Base-by-base conservation (phyloP, 1,140 invertebrate species). In the Brachionus calyciflorus region DNA sequence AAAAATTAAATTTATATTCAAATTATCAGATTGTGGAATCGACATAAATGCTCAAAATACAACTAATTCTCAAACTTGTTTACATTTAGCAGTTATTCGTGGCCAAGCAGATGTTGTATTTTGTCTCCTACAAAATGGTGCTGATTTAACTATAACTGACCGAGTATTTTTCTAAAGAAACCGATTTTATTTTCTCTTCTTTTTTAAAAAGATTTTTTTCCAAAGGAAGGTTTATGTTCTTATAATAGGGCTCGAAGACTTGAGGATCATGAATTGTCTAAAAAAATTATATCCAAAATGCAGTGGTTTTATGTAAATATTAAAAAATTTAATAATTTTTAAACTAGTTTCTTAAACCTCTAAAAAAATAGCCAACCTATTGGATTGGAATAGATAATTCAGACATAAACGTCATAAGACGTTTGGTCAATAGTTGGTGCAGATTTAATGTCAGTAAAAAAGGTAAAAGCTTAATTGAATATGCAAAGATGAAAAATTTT, bases 111-210 rank as follows among this genome's bases (percentile, higher is more conserved):
- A 51, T 21, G 26, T 73, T 19, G 69, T 73, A 40, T 37, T 21
- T 19, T 73, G 69, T 17, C 17, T 73, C 10, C 46, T 73, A 14
- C 33, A 73, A 73, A 73, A 73, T 55, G 69, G 69, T 19, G 69
- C 69, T 24, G 69, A 73, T 73, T 12, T 73, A 19, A 73, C 69
- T n/a, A 49, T 73, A 53, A 73, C 69, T 40, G 69, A 73, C 33
- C 28, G 40, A 3, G 69, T 73, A 26, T 19, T 12, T 10, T 21
- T 12, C 46, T 30, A n/a, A n/a, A n/a, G n/a, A n/a, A n/a, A n/a
- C n/a, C n/a, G n/a, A n/a, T n/a, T n/a, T n/a, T n/a, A n/a, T 12
- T 44, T 33, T 30, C 9, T 21, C 12, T 1, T 30, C 6, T 44
- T 2, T 28, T 41, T 30, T 30, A 26, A 48, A 3, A n/a, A 46